A percentile compares a stretch with the other conserved stretches of the same genome.
These are phyloP conservation scores for Catostomus latipinnis DNA, from an alignment of 2,797 vertebrate species.

Conservation along the genomic window DNA sequence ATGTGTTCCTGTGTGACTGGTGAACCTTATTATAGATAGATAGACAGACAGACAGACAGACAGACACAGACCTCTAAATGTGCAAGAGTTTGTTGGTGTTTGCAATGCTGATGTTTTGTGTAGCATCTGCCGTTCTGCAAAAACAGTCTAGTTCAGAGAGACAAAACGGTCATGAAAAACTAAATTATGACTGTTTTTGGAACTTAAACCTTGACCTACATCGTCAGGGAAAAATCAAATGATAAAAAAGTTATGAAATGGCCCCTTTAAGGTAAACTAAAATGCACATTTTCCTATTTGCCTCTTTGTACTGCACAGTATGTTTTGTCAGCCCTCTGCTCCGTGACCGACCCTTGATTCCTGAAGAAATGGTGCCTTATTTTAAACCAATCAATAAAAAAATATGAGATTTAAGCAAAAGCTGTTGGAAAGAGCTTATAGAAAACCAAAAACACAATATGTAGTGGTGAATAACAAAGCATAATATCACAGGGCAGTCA, in stretches of 20 bases:
- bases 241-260: background rate
- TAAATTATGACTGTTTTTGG: no score
- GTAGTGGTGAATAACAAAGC: background rate
- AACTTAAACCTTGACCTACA: no score
- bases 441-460: background rate
- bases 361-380: slow-evolving; percentile 41
- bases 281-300: slow-evolving; percentile 13
- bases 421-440: background rate
- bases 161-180: no score
- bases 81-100: no score
- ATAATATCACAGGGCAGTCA: slow-evolving; percentile 10
- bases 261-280: background rate
- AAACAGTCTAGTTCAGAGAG: no score
- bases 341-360: background rate
- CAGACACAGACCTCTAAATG: no score
- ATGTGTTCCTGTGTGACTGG: background rate
- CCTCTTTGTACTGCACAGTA: slow-evolving; percentile 26
- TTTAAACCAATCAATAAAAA: slow-evolving; percentile 51
- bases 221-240: no score
- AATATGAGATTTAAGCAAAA: slow-evolving; percentile 14
- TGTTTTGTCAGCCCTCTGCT: slow-evolving; percentile 3
- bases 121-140: no score
- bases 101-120: no score
- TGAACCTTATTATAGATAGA: background rate
- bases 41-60: no score